Base-by-base conservation (phyloP, 2,888 invertebrate genomes). In the Drosophila borealis region DNA sequence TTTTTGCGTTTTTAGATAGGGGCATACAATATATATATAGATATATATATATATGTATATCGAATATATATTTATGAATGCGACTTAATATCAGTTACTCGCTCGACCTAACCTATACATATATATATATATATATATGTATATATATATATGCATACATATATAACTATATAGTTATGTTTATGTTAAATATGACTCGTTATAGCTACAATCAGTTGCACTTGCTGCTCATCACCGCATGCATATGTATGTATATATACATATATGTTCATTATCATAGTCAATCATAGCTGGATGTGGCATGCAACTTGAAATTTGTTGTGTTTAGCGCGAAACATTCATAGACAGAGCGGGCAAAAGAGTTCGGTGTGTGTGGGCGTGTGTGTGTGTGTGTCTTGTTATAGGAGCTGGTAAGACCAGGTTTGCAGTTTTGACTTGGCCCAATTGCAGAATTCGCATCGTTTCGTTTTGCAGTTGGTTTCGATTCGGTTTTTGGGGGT, bases 181-280 rank as follows among this genome's bases (percentile, higher is more conserved):
- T 19, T 37, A 13, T 60, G 56, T 56, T 61, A 76, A 71, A 61
- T 71, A 71, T 76, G 74, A 74, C 71, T 74, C 65, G 60, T 69
- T 63, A 65, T 61, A 70, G 57, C 71, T 70, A 64, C 57, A 74
- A 29, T 54, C 56, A 55, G 59, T 51, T 64, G 70, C 61, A 68
- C 53, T 59, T 34, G 45, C 42, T 57, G 55, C 51, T 67, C 48
- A 45, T 74, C 50, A 46, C 50, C 21, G n/a, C 25, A 17, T 33
- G 6, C n/a, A 37, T 19, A 37, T 13, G 25, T 37, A 42, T 14
- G 37, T 5, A 21, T 42, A 53, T 34, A 37, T 33, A 57, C 14
- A 34, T 10, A 45, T 39, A 54, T 41, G n/a, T 44, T 36, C 5
- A 50, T n/a, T 36, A 25, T 29, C 37, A 45, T 54, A 39, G 42